These are phyloP conservation scores for Austrolebias charrua DNA, from an alignment of 2,797 vertebrate genomes.

Conservation along the genomic window DNA sequence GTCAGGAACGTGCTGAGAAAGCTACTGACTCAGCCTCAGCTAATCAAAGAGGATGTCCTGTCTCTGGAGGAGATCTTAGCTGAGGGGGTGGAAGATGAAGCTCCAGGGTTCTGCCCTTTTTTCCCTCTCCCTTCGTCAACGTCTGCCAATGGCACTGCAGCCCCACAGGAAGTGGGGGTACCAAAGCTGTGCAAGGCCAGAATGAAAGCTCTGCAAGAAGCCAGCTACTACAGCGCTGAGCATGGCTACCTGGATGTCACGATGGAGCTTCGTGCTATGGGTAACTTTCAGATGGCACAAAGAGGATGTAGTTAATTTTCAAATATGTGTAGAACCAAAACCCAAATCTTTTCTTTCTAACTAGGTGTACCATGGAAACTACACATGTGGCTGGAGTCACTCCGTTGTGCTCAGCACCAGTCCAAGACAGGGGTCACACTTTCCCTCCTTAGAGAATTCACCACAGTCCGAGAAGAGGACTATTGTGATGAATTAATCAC, in stretches of 20 bases:
- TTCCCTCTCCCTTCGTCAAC: conserved; percentile 66
- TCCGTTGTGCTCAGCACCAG: conserved; percentile 90
- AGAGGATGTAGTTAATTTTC: background rate
- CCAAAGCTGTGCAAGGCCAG: conserved; percentile 88
- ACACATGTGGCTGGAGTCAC: conserved; percentile 93
- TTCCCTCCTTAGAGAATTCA: conserved; percentile 89
- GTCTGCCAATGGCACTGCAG: conserved; percentile 74
- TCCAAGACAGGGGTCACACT: conserved; percentile 87
- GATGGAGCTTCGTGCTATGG: conserved; percentile 92
- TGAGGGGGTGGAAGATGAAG: conserved; percentile 90
- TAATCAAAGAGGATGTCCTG: conserved; percentile 90
- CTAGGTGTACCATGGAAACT: conserved; percentile 95
- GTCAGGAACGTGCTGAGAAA: conserved; percentile 93
- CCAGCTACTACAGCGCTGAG: conserved; percentile 96
- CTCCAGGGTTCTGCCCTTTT: conserved; percentile 57
- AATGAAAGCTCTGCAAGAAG: conserved; percentile 94
- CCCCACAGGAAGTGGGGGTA: conserved; percentile 75
- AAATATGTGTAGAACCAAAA: background rate
- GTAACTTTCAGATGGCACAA: conserved; percentile 64
- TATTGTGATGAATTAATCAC: conserved; percentile 90
- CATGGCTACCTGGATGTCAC: conserved; percentile 97
- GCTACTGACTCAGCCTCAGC: conserved; percentile 93
- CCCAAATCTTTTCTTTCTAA: background rate
- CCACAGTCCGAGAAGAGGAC: conserved; percentile 90
- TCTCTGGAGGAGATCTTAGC: conserved; percentile 97